Evolutionary conservation across 2,888 invertebrate species (phyloP), one percentile per base, ranked within the genome.

Genomic region (Malthinus flaveolus): DNA sequence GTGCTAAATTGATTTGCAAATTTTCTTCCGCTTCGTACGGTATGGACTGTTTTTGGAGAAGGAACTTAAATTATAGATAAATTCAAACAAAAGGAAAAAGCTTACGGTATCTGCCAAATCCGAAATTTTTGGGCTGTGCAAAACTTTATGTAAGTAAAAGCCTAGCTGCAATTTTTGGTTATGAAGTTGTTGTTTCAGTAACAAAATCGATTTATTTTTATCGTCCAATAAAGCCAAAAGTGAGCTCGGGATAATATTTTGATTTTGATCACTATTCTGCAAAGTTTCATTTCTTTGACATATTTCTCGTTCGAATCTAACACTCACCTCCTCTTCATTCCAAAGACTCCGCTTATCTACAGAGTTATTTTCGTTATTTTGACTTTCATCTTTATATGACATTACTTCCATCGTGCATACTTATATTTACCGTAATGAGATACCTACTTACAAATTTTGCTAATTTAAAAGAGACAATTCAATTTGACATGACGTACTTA

Each of bases 111-210:
- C 62, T 0, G 74, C 69, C 6, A 75, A 63, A 36, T 70, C 61
- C n/a, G 56, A 34, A 23, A 75, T 65, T 55, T 69, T 68, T 0
- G 64, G 52, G 9, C 57, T 59, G 23, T 56, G 63, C 8, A 74
- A 58, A 10, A 67, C 69, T 50, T 64, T 72, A 33, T 69, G 67
- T 10, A 75, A 61, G 54, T 76, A 76, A 62, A 71, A 75, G 13
- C 66, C 62, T 34, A 76, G 56, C 56, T 76, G 76, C 23, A 67
- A 49, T 61, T 74, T 74, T 51, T 76, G 76, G 47, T 73, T 75
- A 39, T 69, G 65, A 8, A 74, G 32, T 61, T 73, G 73, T 13
- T 67, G 66, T 53, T 68, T 66, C n/a, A 75, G 58, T 31, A 46
- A 56, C 7, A 60, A 62, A 11, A 76, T 75, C 7, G 62, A 59